Evolutionary conservation across 2,113 vertebrate species (phyloP), one percentile per base, ranked within the genome.

Genomic region (Scartelaos histophorus): DNA sequence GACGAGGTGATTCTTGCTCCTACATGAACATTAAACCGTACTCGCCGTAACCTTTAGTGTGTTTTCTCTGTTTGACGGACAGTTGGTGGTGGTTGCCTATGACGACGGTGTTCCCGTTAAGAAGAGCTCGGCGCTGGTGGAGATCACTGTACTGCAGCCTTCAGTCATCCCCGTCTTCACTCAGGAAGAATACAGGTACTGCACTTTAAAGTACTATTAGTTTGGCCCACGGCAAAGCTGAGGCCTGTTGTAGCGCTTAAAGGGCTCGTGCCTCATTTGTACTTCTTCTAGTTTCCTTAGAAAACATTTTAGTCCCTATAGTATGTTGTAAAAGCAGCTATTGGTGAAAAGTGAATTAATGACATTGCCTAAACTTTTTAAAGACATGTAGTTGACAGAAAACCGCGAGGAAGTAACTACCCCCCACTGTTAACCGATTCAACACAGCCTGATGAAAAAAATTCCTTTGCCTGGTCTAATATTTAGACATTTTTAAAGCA

Each of bases 121-220:
- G 90, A 92, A 90, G 80, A 96, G 93, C 80, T 94, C 91, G 51
- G 94, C 96, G 2, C 91, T 90, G 0, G 96, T 99, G 16, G 95
- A 96, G 88, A 96, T 99, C 64, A 90, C 94, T 0, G 95, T 99
- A 4, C 92, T 99, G 72, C 98, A 99, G 87, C 98, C 97, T 15
- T 98, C 97, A 29, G 91, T 96, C 81, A 98, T 99, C 73, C 98
- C 98, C 13, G 92, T 95, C 9, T 99, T 99, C 82, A 97, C 96
- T 0, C 95, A 94, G 79, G 98, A 98, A 1, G 96, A 98, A 64
- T 99, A 98, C 91, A 96, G 96, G 98, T 98, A 94, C 7, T 56
- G 56, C 51, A 15, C 57, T 51, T 46, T 19, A 17, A 21, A 4
- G 13, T 9, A 61, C 0, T 64, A 13, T 61, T 34, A 61, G 58